A percentile compares a stretch with the other conserved stretches of the same genome.
Evolutionary conservation across 1,140 invertebrate species (phyloP).

Genomic region (Aradophagus sp.): DNA sequence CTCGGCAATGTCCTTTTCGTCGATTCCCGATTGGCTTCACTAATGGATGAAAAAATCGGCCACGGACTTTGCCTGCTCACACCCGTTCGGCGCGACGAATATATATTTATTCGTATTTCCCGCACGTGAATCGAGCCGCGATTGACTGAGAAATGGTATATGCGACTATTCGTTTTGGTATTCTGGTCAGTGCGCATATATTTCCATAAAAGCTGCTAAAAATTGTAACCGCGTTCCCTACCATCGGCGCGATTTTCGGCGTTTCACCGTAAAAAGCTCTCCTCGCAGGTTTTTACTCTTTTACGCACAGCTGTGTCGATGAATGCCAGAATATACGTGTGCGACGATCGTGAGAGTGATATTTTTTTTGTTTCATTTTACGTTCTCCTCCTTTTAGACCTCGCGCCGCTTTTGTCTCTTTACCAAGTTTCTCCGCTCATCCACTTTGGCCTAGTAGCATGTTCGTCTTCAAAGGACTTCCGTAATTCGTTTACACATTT

Average conservation of each 20-base stretch:
- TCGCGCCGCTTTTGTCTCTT: slow-evolving; percentile 46
- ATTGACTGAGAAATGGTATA: slow-evolving; percentile 54
- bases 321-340: neutral
- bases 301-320: neutral
- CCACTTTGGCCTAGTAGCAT: slow-evolving; percentile 45
- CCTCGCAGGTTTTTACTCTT: slow-evolving; percentile 1
- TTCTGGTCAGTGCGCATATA: slow-evolving; percentile 49
- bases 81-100: slow-evolving; percentile 28
- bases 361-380: slow-evolving; percentile 5
- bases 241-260: slow-evolving; percentile 33
- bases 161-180: slow-evolving; percentile 32
- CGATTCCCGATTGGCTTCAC: slow-evolving; percentile 20
- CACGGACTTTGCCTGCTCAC: slow-evolving; percentile 5
- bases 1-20: neutral
- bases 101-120: slow-evolving; percentile 51
- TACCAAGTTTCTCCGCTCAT: slow-evolving; percentile 41
- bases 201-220: slow-evolving; percentile 55
- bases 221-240: slow-evolving; percentile 46
- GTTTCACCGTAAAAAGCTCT: slow-evolving; percentile 19
- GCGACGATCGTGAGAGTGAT: too few relatives aligned
- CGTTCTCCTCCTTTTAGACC: slow-evolving; percentile 30
- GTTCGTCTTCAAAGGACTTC: slow-evolving; percentile 58
- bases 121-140: slow-evolving; percentile 44
- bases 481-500: slow-evolving; percentile 68
- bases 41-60: slow-evolving; percentile 39